A percentile compares a stretch with the other conserved stretches of the same genome.
phyloP scores from a whole-genome alignment of 2,797 vertebrate species.

The Prunella strophiata region DNA sequence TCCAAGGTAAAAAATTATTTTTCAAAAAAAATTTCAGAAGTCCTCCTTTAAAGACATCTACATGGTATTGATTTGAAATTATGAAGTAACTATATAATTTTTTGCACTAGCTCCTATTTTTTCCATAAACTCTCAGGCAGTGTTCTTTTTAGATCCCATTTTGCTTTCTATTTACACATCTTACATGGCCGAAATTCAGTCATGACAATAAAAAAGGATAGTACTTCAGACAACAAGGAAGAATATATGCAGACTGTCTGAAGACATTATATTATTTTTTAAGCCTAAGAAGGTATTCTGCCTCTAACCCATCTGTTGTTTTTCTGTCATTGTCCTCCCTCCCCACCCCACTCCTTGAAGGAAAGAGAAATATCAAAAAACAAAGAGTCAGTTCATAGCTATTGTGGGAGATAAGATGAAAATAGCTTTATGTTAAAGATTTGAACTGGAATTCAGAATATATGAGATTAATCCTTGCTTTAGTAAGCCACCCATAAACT shows the following conservation, averaged over 20 bases:
- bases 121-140: neutral
- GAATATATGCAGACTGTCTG: neutral
- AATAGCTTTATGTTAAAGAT: neutral
- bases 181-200: neutral
- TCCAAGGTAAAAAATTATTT: neutral
- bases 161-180: neutral
- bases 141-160: neutral
- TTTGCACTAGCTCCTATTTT: neutral
- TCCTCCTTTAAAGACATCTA: neutral
- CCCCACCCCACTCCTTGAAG: fast-evolving
- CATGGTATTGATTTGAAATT: neutral
- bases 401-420: neutral
- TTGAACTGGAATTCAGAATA: neutral
- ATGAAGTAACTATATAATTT: neutral
- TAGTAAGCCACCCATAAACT: neutral
- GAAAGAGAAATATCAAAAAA: neutral
- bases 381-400: neutral
- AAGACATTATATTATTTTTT: neutral
- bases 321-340: neutral
- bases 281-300: neutral
- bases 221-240: neutral
- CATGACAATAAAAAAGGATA: neutral
- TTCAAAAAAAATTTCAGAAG: neutral
- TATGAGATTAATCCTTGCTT: neutral
- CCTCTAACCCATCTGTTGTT: neutral